These are phyloP conservation scores for Ctena decussata DNA, from an alignment of 2,888 invertebrate genomes.

Conservation along the genomic window DNA sequence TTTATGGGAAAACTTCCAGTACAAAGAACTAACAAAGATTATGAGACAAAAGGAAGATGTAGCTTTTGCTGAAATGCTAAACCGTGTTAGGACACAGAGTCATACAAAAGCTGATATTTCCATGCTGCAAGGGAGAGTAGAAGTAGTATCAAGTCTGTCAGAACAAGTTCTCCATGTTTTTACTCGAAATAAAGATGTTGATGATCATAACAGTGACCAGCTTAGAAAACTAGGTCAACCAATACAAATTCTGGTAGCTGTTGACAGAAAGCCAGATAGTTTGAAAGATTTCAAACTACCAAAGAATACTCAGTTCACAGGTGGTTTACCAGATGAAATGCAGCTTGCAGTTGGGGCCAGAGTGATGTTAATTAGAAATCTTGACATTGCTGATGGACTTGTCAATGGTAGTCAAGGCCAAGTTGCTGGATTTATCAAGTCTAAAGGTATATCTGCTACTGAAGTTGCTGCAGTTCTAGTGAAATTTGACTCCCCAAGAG, in stretches of 20 bases:
- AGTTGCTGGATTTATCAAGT: conserved; percentile 31
- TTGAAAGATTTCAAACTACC: not conserved
- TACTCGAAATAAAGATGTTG: not conserved
- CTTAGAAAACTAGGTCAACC: not conserved
- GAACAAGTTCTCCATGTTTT: not conserved
- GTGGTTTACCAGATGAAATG: not conserved
- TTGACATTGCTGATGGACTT: conserved; percentile 61
- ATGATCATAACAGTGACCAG: not conserved
- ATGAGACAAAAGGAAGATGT: conserved; percentile 53
- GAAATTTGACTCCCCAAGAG: conserved; percentile 29
- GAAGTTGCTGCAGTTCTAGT: conserved; percentile 40
- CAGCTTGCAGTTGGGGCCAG: conserved; percentile 23
- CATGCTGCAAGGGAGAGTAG: not conserved
- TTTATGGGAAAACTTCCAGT: conserved; percentile 45
- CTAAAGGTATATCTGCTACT: not conserved
- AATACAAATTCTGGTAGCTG: not conserved
- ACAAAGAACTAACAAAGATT: conserved; percentile 54
- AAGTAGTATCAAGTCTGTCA: not conserved
- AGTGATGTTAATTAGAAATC: conserved; percentile 49
- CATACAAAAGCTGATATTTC: conserved; percentile 22
- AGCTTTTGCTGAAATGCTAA: conserved; percentile 55
- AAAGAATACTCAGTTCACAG: not conserved
- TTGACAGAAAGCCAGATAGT: not conserved
- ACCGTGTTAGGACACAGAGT: conserved; percentile 40
- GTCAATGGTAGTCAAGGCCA: conserved; percentile 61